Evolutionary conservation across 2,113 vertebrate species (phyloP).

Genomic region (Sardina pilchardus): DNA sequence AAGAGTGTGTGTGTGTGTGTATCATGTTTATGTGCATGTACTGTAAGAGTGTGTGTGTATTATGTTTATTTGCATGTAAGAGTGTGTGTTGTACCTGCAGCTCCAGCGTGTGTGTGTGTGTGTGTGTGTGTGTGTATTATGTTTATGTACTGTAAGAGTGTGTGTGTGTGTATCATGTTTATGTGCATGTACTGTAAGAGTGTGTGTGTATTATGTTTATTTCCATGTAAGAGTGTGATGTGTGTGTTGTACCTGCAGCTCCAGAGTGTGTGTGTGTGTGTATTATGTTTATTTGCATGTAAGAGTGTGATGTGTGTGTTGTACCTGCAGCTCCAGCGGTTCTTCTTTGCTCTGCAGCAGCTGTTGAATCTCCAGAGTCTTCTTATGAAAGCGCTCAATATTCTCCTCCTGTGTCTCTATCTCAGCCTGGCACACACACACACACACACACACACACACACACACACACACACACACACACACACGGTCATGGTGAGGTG

Average conservation of each 20-base stretch:
- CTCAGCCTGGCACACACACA: slow-evolving; percentile 72
- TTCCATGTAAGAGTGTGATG: not conserved
- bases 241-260: too few species aligned
- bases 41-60: too few species aligned
- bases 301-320: not conserved
- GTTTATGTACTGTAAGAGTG: too few species aligned
- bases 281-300: not conserved
- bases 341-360: slow-evolving; percentile 85
- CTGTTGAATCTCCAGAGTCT: slow-evolving; percentile 81
- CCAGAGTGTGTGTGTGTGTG: not conserved
- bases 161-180: too few species aligned
- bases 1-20: too few species aligned
- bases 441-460: slow-evolving; percentile 17
- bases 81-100: too few species aligned
- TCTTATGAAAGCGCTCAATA: slow-evolving; percentile 80
- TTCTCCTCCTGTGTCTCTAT: slow-evolving; percentile 79
- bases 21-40: too few species aligned
- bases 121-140: not conserved
- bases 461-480: not conserved
- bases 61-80: not conserved
- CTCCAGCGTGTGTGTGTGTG: slow-evolving; percentile 5
- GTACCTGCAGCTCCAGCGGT: slow-evolving; percentile 89
- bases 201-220: too few species aligned
- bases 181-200: too few species aligned
- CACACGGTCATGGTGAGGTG: not conserved